Evolutionary conservation across 2,888 invertebrate genomes (phyloP).

Genomic region (Meta bourneti): DNA sequence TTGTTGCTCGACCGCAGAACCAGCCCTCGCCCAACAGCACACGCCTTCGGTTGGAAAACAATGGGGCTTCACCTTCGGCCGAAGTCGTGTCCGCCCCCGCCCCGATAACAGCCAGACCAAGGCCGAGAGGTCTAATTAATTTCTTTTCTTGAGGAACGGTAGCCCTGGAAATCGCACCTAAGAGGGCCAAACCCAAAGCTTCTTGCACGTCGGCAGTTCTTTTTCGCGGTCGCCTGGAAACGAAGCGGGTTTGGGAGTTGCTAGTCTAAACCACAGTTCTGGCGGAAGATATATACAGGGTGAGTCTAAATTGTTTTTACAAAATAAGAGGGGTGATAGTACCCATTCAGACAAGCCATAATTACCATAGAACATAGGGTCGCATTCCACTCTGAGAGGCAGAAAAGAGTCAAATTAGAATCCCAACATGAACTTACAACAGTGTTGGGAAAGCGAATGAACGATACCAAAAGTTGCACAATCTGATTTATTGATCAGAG

Average conservation of each 20-base stretch:
- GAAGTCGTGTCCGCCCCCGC: background rate
- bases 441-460: too few species aligned
- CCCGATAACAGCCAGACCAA: background rate
- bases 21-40: background rate
- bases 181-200: background rate
- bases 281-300: too few species aligned
- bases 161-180: slow-evolving; percentile 1
- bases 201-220: background rate
- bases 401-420: too few species aligned
- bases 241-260: background rate
- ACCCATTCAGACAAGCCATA: too few species aligned
- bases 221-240: background rate
- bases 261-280: background rate
- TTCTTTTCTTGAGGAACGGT: slow-evolving; percentile 3
- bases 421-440: too few species aligned
- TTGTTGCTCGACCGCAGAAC: background rate
- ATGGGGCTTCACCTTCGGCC: slow-evolving; percentile 18
- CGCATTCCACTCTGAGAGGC: too few species aligned
- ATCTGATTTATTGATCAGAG: too few species aligned
- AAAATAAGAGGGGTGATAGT: too few species aligned
- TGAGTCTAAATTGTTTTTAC: too few species aligned
- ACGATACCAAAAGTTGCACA: too few species aligned
- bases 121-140: background rate
- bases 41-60: slow-evolving; percentile 9
- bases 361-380: too few species aligned